A percentile compares a stretch with the other conserved stretches of the same genome.
Evolutionary conservation across 2,113 vertebrate genomes (phyloP).

Genomic region (Tylochromis polylepis): DNA sequence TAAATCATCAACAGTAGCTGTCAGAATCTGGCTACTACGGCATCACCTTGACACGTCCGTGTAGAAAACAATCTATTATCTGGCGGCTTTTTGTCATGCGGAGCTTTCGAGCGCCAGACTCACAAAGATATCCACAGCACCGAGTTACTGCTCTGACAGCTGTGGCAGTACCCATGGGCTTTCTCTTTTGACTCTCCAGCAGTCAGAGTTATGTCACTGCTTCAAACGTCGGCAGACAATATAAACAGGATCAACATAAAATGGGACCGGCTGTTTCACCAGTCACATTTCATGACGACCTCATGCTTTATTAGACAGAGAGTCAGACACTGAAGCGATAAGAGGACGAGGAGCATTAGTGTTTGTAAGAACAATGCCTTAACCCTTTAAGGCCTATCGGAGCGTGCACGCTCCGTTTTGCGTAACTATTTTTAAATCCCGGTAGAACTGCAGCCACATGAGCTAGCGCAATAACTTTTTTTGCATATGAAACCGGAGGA

Average conservation of each 20-base stretch:
- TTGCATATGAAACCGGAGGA: too few relatives aligned
- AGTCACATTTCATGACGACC: background rate
- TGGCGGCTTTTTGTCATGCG: background rate
- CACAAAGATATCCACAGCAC: background rate
- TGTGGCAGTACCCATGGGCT: background rate
- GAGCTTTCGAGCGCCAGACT: constrained; percentile 14
- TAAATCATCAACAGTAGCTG: constrained; percentile 22
- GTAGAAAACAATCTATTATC: constrained; percentile 34
- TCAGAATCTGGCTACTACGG: background rate
- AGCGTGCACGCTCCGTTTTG: too few relatives aligned
- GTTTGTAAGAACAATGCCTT: background rate
- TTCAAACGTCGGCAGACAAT: background rate
- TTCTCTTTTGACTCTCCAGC: background rate
- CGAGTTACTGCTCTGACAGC: background rate
- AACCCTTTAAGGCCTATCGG: too few relatives aligned
- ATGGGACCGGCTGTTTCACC: background rate
- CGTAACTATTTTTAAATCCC: too few relatives aligned
- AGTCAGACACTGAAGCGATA: background rate
- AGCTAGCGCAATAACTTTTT: too few relatives aligned
- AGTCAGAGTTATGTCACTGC: background rate
- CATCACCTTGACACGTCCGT: constrained; percentile 1
- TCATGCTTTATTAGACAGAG: background rate
- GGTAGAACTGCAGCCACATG: too few relatives aligned
- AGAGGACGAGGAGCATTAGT: background rate
- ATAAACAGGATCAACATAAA: background rate